These are phyloP conservation scores for Fratercula arctica DNA, from an alignment of 2,797 vertebrate genomes.

Conservation along the genomic window DNA sequence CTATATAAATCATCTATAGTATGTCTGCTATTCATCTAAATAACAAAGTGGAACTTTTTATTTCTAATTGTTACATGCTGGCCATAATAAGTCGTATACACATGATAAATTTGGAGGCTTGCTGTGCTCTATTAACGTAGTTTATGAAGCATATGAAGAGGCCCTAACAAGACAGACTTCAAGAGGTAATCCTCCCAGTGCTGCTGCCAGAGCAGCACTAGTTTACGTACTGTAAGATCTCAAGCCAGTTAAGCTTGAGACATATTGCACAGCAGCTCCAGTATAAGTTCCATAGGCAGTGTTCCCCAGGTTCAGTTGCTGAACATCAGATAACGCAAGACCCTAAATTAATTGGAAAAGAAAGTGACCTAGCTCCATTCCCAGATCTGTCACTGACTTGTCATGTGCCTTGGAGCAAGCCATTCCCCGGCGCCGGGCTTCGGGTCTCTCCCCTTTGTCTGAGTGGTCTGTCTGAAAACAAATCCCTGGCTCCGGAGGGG, in stretches of 20 bases:
- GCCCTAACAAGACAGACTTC: neutral
- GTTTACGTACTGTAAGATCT: neutral
- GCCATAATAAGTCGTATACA: neutral
- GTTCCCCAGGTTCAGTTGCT: neutral
- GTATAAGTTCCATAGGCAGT: neutral
- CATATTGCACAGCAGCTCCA: neutral
- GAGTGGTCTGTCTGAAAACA: neutral
- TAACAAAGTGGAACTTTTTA: constrained; percentile 17
- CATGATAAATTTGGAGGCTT: neutral
- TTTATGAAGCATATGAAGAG: neutral
- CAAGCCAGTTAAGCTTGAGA: neutral
- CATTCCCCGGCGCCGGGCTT: neutral
- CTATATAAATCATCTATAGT: constrained; percentile 22
- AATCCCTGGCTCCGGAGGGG: neutral
- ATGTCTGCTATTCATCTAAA: constrained; percentile 26
- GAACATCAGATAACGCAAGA: constrained; percentile 6
- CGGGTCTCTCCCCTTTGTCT: constrained; percentile 32
- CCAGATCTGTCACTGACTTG: neutral
- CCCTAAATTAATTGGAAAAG: constrained; percentile 30
- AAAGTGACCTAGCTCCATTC: constrained; percentile 20
- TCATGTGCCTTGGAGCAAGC: constrained; percentile 9
- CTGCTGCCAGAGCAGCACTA: neutral
- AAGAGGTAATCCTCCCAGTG: neutral
- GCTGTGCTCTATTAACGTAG: neutral
- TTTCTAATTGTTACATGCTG: constrained; percentile 12